Evolutionary conservation across 2,888 invertebrate species (phyloP), one percentile per base, ranked within the genome.

Genomic region (Beris chalybata): DNA sequence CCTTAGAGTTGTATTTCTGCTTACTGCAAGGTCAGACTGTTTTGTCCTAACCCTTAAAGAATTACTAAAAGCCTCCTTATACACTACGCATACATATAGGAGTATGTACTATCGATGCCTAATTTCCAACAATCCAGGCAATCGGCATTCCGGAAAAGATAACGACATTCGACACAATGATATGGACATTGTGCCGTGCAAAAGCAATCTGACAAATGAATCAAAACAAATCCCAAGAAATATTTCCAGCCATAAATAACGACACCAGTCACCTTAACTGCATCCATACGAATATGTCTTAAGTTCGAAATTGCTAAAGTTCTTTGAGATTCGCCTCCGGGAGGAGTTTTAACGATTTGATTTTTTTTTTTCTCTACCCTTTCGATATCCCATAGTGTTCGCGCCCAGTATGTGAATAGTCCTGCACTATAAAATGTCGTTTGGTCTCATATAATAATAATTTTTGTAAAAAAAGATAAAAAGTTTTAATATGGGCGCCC

Each of bases 361-460:
- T 48, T 48, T 48, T 48, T 6, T 47, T 47, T 47, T n/a, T 12
- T 4, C 15, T 48, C 12, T 48, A 48, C 12, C 11, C 48, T 13
- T 12, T 48, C 15, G 7, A 48, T 32, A 50, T 64, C 45, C 54
- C 45, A 64, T 54, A 64, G 64, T 52, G 47, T 64, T 45, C 54
- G 44, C 45, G 44, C 45, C 53, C 53, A 48, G 48, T 32, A 52
- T 52, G 43, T 7, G 43, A 50, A 43, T 61, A 52, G 38, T 50
- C 9, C 52, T 44, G 4, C 11, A 53, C 30, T 11, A 53, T 53
- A 29, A 45, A 32, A 43, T 61, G 48, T 59, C 50, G 59, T 29
- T 31, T 5, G 59, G 22, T 59, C 50, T 13, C 50, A 50, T 50
- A 32, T 13, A 50, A 52, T 52, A 38, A 47, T 52, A 50, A 61